Conservation (phyloP, 2,113 vertebrate genomes). For the Phyllostomus discolor region DNA sequence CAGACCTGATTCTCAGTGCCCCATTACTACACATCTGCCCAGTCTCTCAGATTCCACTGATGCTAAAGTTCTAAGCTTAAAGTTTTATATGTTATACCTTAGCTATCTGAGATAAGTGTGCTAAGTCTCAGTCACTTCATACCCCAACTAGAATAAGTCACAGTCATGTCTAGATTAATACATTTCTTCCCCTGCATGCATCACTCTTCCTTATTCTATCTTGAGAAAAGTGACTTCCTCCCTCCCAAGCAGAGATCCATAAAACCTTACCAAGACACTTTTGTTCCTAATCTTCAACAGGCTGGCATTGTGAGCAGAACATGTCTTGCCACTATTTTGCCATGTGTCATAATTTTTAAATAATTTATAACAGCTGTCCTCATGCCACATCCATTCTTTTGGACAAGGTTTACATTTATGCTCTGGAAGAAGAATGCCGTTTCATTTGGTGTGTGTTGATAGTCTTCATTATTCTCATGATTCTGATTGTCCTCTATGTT, state of each 20-base stretch:
- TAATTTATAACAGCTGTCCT: background rate
- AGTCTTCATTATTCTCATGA: background rate
- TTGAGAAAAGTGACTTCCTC: background rate
- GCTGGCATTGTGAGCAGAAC: slow-evolving; percentile 41
- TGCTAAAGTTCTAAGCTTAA: background rate
- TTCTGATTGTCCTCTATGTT: background rate
- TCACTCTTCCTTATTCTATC: background rate
- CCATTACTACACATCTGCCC: accelerated
- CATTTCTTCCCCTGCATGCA: accelerated
- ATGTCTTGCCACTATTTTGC: background rate
- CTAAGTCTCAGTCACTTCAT: background rate
- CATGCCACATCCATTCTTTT: slow-evolving; percentile 7
- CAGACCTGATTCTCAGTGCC: background rate
- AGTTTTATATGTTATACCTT: background rate
- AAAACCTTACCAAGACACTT: background rate
- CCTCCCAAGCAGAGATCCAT: background rate
- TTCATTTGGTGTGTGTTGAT: background rate
- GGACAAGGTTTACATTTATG: slow-evolving; percentile 66
- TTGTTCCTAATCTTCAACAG: slow-evolving; percentile 33
- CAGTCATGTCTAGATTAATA: background rate
- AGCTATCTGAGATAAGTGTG: background rate
- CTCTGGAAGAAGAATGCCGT: slow-evolving; percentile 30
- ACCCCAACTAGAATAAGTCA: background rate
- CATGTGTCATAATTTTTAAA: accelerated
- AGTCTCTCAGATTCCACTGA: background rate